These are phyloP conservation scores for Mechanitis messenoides DNA, from an alignment of 2,888 invertebrate genomes.

Conservation along the genomic window DNA sequence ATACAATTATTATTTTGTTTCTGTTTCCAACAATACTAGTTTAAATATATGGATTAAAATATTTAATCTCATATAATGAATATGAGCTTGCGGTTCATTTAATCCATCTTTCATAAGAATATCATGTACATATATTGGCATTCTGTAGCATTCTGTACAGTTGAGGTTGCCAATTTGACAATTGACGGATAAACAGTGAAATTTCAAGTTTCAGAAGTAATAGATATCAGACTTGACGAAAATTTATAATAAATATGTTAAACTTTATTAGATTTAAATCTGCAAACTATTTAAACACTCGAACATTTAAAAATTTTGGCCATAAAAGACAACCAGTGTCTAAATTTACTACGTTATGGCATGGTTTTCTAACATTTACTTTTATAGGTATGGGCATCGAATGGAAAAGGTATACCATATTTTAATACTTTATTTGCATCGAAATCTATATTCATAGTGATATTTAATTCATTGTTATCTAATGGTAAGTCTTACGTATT, in stretches of 20 bases:
- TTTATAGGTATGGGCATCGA: constrained; percentile 58
- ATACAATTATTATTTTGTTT: no score
- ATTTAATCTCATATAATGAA: no score
- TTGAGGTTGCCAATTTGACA: background rate
- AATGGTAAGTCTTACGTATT: no score
- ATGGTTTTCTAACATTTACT: constrained; percentile 60
- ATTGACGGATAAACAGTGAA: background rate
- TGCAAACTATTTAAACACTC: constrained; percentile 20
- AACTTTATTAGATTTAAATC: constrained; percentile 7
- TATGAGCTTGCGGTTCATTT: no score
- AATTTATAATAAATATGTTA: constrained; percentile 10
- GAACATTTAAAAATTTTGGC: constrained; percentile 65
- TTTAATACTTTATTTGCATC: background rate
- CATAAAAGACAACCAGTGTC: constrained; percentile 59
- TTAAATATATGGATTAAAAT: no score
- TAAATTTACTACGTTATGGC: constrained; percentile 56
- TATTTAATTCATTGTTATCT: no score
- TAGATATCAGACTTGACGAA: background rate
- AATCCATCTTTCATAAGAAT: no score
- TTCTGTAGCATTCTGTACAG: no score
- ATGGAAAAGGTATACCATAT: constrained; percentile 53
- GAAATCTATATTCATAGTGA: no score
- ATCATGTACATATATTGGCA: no score
- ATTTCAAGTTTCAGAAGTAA: no score
- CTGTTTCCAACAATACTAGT: no score